Conservation (phyloP, 2,888 invertebrate species). For the Euclidia mi region DNA sequence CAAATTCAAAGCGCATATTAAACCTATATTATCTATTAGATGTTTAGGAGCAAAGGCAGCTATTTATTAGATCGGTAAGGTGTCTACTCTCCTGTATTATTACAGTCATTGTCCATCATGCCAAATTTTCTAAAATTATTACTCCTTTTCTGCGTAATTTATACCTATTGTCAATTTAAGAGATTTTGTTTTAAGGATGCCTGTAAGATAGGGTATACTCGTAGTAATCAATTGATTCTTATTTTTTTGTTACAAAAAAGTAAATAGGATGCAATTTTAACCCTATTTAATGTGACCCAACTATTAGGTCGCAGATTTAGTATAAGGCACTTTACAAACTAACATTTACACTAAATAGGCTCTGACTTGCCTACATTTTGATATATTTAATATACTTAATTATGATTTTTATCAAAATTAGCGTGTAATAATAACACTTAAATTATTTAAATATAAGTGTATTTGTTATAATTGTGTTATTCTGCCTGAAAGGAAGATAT, state of each 20-base stretch:
- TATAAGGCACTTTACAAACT: no score
- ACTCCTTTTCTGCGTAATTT: slow-evolving; percentile 39
- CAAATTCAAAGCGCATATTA: background rate
- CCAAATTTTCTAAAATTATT: slow-evolving; percentile 54
- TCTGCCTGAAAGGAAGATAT: background rate
- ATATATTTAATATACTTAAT: no score
- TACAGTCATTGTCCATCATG: slow-evolving; percentile 37
- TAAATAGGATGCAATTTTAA: background rate
- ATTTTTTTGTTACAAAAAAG: background rate
- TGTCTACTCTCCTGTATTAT: background rate
- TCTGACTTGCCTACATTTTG: no score
- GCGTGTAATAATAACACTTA: no score
- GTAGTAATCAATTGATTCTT: slow-evolving; percentile 1
- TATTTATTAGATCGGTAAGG: background rate
- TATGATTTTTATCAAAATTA: no score
- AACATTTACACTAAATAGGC: no score
- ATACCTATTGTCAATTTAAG: background rate
- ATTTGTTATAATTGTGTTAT: no score
- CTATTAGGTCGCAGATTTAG: no score
- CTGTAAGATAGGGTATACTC: background rate
- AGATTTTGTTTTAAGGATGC: background rate
- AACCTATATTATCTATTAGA: background rate
- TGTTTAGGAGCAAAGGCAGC: background rate
- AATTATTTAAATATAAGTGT: no score
- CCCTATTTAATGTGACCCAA: no score